Percentiles rank a stretch among this genome's conserved stretches.
Conservation (phyloP, 1,140 invertebrate genomes). For the Gryon sp. region DNA sequence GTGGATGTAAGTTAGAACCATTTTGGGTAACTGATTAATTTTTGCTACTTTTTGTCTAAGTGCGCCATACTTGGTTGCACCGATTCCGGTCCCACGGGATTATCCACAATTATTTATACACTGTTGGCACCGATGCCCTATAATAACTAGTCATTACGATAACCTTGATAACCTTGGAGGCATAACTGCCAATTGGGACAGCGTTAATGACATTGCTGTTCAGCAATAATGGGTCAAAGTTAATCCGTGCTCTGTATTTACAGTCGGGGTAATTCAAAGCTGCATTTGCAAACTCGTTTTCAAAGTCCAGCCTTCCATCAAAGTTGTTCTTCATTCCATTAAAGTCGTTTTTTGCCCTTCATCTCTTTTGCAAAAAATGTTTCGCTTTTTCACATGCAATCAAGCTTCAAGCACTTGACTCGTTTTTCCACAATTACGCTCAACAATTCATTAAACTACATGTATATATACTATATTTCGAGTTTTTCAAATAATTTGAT, state of each 20-base stretch:
- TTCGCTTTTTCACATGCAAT: too few relatives aligned
- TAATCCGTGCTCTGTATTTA: conserved; percentile 31
- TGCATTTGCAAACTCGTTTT: conserved; percentile 32
- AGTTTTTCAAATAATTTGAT: too few relatives aligned
- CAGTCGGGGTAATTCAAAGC: conserved; percentile 12
- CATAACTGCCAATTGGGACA: conserved; percentile 43
- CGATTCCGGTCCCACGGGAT: conserved; percentile 22
- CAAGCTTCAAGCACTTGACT: too few relatives aligned
- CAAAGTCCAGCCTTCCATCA: not conserved
- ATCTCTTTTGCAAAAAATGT: too few relatives aligned
- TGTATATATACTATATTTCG: too few relatives aligned
- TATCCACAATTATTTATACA: conserved; percentile 5
- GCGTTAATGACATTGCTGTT: conserved; percentile 58
- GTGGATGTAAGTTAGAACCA: too few relatives aligned
- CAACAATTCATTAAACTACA: too few relatives aligned
- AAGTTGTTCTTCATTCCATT: not conserved
- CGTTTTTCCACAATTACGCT: too few relatives aligned
- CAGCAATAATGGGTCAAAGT: conserved; percentile 46
- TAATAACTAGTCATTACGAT: conserved; percentile 51
- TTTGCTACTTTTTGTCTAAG: too few relatives aligned
- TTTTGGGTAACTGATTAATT: too few relatives aligned
- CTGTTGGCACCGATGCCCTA: conserved; percentile 22
- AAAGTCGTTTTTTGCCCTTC: not conserved
- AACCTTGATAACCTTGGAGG: conserved; percentile 54
- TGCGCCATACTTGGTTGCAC: too few relatives aligned